Conservation (phyloP, 2,888 invertebrate genomes). For the Silvanus unidentatus region DNA sequence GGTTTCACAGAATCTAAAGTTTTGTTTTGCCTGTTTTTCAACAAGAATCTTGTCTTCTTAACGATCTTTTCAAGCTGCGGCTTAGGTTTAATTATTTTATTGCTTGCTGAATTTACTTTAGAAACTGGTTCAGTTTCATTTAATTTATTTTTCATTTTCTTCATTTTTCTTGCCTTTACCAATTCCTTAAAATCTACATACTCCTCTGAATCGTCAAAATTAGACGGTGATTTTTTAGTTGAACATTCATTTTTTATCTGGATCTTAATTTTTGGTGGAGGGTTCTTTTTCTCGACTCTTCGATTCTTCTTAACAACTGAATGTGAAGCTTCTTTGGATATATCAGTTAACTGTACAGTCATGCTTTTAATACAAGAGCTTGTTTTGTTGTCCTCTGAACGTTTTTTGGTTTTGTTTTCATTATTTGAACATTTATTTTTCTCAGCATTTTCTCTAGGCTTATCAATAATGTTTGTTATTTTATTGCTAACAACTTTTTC, state of each 20-base stretch:
- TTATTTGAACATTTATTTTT: too few relatives aligned
- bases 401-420: too few relatives aligned
- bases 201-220: constrained; percentile 18
- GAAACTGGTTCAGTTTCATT: background rate
- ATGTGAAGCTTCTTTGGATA: background rate
- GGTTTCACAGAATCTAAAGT: too few relatives aligned
- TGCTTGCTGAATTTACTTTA: constrained; percentile 4
- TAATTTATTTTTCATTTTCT: constrained; percentile 21
- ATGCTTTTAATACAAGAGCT: background rate
- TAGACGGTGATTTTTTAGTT: background rate
- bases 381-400: background rate
- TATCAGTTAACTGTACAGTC: background rate
- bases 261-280: background rate
- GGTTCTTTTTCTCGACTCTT: background rate
- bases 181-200: constrained; percentile 29
- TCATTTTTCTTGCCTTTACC: constrained; percentile 27
- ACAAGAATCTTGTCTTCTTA: background rate
- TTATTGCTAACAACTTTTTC: too few relatives aligned
- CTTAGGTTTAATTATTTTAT: background rate
- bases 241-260: too few relatives aligned
- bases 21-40: background rate
- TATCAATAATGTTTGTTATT: too few relatives aligned
- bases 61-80: background rate
- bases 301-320: background rate
- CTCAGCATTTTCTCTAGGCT: too few relatives aligned